Evolutionary conservation across 2,888 invertebrate species (phyloP).

Genomic region (Habrosyne pyritoides): DNA sequence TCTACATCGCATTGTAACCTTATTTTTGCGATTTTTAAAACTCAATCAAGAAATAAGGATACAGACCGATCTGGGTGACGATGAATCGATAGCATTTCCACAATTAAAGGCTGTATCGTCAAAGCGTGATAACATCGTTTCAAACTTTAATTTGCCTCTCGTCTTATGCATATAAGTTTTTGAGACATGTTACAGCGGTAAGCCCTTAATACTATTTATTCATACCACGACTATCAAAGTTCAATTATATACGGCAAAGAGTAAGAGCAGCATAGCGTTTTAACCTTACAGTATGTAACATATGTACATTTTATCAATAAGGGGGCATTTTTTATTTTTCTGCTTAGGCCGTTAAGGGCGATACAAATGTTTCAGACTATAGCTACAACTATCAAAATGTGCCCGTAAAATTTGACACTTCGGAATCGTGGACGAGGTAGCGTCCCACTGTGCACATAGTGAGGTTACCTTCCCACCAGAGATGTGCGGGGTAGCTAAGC

Average conservation of each 20-base stretch:
- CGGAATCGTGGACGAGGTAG: slow-evolving; percentile 30
- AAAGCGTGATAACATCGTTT: no score
- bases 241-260: not conserved
- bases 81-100: no score
- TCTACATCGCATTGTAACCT: no score
- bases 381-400: slow-evolving; percentile 36
- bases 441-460: slow-evolving; percentile 1
- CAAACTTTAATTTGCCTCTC: no score
- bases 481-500: no score
- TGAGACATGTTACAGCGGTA: not conserved
- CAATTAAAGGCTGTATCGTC: no score
- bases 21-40: no score
- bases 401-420: slow-evolving; percentile 69
- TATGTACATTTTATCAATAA: not conserved
- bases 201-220: not conserved
- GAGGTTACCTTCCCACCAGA: no score
- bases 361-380: not conserved
- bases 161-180: not conserved
- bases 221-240: not conserved
- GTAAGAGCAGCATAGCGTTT: not conserved
- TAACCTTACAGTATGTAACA: slow-evolving; percentile 6
- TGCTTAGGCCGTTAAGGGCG: slow-evolving; percentile 16
- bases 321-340: slow-evolving; percentile 9
- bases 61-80: no score
- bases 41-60: no score